phyloP scores from a whole-genome alignment of 2,797 vertebrate genomes.

The Crenichthys baileyi region DNA sequence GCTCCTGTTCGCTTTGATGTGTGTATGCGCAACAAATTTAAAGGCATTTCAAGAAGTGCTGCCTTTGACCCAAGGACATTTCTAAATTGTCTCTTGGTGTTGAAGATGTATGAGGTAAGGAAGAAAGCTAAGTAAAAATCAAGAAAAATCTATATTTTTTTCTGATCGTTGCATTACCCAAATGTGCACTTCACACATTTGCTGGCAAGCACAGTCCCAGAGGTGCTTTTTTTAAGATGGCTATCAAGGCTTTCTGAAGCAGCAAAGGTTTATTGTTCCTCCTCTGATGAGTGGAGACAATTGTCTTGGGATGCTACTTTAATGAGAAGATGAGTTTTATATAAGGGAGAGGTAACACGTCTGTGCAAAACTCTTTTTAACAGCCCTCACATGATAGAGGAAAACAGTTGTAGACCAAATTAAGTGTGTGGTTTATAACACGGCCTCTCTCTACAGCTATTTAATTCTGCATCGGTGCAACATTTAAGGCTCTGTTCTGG shows the following conservation, averaged over 20 bases:
- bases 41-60: slow-evolving; percentile 80
- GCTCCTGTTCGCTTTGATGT: slow-evolving; percentile 84
- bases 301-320: slow-evolving; percentile 64
- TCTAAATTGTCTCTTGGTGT: slow-evolving; percentile 78
- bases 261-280: slow-evolving; percentile 64
- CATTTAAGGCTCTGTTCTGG: slow-evolving; percentile 66
- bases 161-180: slow-evolving; percentile 63
- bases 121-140: slow-evolving; percentile 73
- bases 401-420: slow-evolving; percentile 72
- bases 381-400: slow-evolving; percentile 70
- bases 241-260: slow-evolving; percentile 57
- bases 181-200: slow-evolving; percentile 61
- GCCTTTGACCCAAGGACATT: slow-evolving; percentile 83
- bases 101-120: slow-evolving; percentile 60
- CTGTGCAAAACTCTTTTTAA: slow-evolving; percentile 65
- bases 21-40: slow-evolving; percentile 81
- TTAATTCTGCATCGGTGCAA: slow-evolving; percentile 64
- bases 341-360: slow-evolving; percentile 56
- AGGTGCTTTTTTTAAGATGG: slow-evolving; percentile 51
- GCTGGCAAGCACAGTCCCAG: slow-evolving; percentile 59
- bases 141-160: slow-evolving; percentile 61
- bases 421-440: slow-evolving; percentile 69
- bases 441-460: slow-evolving; percentile 66
- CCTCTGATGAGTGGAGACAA: slow-evolving; percentile 66
- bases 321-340: slow-evolving; percentile 69